Base-by-base conservation (phyloP, 2,888 invertebrate species). In the Nomada flava region DNA sequence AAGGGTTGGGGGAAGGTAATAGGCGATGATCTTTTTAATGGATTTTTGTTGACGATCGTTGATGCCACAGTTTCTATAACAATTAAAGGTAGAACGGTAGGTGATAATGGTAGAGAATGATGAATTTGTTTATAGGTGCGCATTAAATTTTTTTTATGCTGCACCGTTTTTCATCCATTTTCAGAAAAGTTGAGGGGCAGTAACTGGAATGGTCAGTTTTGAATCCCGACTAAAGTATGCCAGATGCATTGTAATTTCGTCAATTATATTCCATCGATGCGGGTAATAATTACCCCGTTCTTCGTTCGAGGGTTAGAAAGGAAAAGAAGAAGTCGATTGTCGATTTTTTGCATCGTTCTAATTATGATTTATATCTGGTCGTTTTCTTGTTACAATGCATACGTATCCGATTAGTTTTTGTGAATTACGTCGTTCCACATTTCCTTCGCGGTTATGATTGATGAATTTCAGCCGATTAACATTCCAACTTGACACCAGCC, bases 391-490 rank as follows among this genome's bases (percentile, higher is more conserved):
- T 84, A 74, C 79, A 86, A 86, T 67, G 82, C 84, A 67, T 70
- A 81, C 82, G 76, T 87, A 79, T 88, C 86, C 87, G 89, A 88
- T 88, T 88, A 86, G 89, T 88, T 88, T 88, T 88, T 86, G 89
- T 88, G 89, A 88, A 88, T 88, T 87, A 87, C 88, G 86, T 88
- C 88, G 87, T 88, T 88, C 88, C 84, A 88, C 84, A 87, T 88
- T 89, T 89, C 83, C 88, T 82, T 72, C 70, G 86, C 50, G 50
- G 62, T 36, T 77, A 70, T 88, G 88, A 88, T 88, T 89, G 88
- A 88, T 88, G 88, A 87, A 87, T 89, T 86, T 86, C 63, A 67
- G 72, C 89, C 89, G 88, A 88, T 88, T 88, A 88, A 88, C 88
- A 88, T 88, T 88, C 89, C 88, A 80, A 63, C 89, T 68, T 84